These are phyloP conservation scores for Sturnus vulgaris DNA, from an alignment of 2,113 vertebrate genomes.

Conservation along the genomic window DNA sequence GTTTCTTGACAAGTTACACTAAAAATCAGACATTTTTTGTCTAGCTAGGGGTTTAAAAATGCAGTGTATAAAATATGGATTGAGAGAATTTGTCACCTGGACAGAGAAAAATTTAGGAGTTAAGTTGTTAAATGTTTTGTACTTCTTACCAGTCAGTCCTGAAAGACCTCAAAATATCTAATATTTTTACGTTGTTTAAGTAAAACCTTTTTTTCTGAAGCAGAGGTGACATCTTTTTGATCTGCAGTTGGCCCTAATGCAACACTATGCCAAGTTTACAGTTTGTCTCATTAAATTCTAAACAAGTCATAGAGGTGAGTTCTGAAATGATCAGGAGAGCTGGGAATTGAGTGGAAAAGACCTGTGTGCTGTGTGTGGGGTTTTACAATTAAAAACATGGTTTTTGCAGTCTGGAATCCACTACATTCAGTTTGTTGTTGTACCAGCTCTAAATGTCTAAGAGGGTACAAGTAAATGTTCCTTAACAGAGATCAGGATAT, in stretches of 20 bases:
- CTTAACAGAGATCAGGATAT: background rate
- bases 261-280: background rate
- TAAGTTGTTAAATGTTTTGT: background rate
- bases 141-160: background rate
- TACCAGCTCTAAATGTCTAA: background rate
- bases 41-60: background rate
- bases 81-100: background rate
- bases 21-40: background rate
- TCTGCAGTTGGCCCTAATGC: background rate
- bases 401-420: background rate
- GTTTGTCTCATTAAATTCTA: background rate
- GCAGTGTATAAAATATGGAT: background rate
- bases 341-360: background rate
- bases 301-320: background rate
- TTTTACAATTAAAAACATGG: background rate
- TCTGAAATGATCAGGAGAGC: background rate
- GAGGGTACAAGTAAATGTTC: background rate
- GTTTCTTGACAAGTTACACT: background rate
- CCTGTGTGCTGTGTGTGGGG: background rate
- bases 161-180: background rate
- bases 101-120: background rate
- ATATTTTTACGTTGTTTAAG: background rate
- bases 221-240: background rate
- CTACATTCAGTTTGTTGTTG: background rate
- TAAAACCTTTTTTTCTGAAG: background rate